Percentiles rank a stretch among this genome's conserved stretches.
phyloP scores from a whole-genome alignment of 2,797 vertebrate species.

The Alectoris magna region DNA sequence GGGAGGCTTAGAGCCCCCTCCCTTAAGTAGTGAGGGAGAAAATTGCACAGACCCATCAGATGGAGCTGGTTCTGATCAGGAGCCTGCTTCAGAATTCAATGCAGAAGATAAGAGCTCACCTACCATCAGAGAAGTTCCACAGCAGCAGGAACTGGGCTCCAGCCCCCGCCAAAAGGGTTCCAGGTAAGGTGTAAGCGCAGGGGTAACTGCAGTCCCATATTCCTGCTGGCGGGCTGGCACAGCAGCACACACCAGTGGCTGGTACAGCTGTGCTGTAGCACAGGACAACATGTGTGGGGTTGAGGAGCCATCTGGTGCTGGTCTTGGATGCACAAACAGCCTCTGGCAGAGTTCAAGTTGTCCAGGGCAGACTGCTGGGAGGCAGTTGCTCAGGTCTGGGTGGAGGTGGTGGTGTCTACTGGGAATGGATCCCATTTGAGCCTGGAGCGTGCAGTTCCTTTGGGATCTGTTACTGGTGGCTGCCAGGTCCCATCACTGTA shows the following conservation, averaged over 20 bases:
- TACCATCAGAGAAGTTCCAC: background rate
- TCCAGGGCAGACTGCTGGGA: background rate
- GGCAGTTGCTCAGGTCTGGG: rapidly evolving
- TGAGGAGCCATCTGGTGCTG: rapidly evolving
- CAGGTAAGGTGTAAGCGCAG: conserved; percentile 55
- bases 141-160: background rate
- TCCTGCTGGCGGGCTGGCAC: rapidly evolving
- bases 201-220: rapidly evolving
- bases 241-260: background rate
- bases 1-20: conserved; percentile 23
- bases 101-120: background rate
- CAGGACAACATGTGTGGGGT: background rate
- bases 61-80: background rate
- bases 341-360: background rate
- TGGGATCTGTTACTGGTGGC: background rate
- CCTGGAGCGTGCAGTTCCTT: rapidly evolving
- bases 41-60: background rate
- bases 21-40: conserved; percentile 10
- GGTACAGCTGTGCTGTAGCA: rapidly evolving
- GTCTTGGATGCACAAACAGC: background rate
- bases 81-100: background rate
- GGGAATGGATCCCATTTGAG: background rate
- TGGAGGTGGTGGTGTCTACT: too few species aligned
- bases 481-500: background rate
- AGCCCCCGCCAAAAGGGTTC: background rate